phyloP scores from a whole-genome alignment of 2,888 invertebrate genomes.

The Branchipolynoe longqiensis region DNA sequence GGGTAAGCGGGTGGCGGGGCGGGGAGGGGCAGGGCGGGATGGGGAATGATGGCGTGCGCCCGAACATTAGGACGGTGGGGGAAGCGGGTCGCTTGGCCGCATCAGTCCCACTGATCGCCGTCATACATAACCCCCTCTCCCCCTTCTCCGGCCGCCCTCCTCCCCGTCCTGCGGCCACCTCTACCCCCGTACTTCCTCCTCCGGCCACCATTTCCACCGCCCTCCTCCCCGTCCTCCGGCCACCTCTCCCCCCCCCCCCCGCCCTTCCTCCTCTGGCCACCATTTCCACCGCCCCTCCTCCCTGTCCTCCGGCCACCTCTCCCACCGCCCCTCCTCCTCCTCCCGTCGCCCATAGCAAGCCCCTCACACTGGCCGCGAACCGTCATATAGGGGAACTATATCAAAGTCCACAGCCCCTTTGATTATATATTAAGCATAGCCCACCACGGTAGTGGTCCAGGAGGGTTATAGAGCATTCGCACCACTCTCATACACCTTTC shows the following conservation, averaged over 20 bases:
- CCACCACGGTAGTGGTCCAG: too few relatives aligned
- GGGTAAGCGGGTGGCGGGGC: too few relatives aligned
- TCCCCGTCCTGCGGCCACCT: neutral
- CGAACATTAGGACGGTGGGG: conserved; percentile 5
- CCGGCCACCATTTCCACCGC: neutral
- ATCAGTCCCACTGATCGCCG: conserved; percentile 45
- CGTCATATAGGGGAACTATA: too few relatives aligned
- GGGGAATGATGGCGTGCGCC: conserved; percentile 37
- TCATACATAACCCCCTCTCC: conserved; percentile 23
- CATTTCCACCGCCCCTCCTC: neutral
- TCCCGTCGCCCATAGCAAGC: neutral
- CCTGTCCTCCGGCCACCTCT: neutral
- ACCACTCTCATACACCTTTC: neutral
- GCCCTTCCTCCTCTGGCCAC: neutral
- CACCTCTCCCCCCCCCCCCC: neutral
- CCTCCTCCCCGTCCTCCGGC: neutral
- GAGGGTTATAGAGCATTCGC: too few relatives aligned
- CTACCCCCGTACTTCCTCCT: neutral
- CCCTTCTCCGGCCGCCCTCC: neutral
- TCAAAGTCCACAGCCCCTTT: too few relatives aligned
- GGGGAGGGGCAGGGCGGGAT: too few relatives aligned
- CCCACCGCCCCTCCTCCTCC: neutral
- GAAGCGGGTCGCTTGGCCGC: conserved; percentile 51
- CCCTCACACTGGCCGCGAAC: neutral
- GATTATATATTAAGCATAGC: too few relatives aligned